Percentiles rank a stretch among this genome's conserved stretches.
Conservation (phyloP, 2,113 vertebrate genomes). For the Forbesichthys papilliferus region DNA sequence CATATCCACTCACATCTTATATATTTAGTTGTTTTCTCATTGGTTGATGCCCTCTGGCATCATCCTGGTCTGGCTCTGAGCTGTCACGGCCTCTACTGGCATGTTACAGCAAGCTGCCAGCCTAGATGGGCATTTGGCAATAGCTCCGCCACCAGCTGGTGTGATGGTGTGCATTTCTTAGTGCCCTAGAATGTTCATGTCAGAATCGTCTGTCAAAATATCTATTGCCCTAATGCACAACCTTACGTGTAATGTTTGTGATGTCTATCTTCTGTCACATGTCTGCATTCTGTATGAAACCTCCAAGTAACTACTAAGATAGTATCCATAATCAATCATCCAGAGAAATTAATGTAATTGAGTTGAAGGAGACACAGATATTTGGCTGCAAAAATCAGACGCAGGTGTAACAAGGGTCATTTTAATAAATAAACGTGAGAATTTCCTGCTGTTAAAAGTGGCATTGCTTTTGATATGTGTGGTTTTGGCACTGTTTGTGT, state of each 20-base stretch:
- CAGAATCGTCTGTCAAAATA: conserved; percentile 65
- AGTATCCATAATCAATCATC: conserved; percentile 28
- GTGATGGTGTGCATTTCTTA: conserved; percentile 59
- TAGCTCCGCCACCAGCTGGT: conserved; percentile 73
- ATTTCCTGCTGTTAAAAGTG: conserved; percentile 9
- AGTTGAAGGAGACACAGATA: conserved; percentile 14
- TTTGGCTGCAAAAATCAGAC: conserved; percentile 22
- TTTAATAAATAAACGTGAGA: conserved; percentile 8
- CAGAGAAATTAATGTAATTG: conserved; percentile 32
- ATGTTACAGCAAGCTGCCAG: conserved; percentile 73
- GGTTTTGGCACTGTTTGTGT: conserved; percentile 25
- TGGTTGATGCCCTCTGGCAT: conserved; percentile 63
- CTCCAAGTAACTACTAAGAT: neutral
- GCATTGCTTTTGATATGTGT: conserved; percentile 21
- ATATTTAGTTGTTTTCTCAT: conserved; percentile 51
- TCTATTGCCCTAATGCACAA: neutral
- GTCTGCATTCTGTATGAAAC: too few species aligned
- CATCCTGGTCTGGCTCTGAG: conserved; percentile 61
- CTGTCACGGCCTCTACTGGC: conserved; percentile 67
- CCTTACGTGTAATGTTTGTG: neutral
- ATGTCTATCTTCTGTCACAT: too few species aligned
- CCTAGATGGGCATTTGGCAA: conserved; percentile 71
- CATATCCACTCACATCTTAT: conserved; percentile 9
- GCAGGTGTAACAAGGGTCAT: neutral
- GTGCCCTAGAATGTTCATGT: conserved; percentile 33